Evolutionary conservation across 2,797 vertebrate species (phyloP).

Genomic region (Acanthiza pusilla): DNA sequence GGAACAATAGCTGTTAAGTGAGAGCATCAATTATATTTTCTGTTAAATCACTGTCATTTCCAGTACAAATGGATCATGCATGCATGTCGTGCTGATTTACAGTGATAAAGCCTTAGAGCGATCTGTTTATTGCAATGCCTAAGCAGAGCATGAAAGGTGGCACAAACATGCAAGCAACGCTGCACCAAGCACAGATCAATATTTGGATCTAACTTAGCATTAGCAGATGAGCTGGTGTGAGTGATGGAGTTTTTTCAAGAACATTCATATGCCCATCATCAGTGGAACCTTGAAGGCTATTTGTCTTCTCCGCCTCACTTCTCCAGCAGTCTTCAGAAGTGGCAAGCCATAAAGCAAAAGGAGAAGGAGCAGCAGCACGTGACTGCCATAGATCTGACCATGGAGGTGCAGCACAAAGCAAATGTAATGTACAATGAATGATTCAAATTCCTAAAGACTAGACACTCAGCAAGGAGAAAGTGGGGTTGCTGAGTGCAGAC

Average conservation of each 20-base stretch:
- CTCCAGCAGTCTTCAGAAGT: not conserved
- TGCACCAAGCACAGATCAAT: not conserved
- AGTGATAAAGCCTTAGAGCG: not conserved
- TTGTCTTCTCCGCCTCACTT: not conserved
- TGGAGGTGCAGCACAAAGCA: not conserved
- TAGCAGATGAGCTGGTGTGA: not conserved
- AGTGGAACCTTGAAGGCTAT: not conserved
- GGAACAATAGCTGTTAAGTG: not conserved
- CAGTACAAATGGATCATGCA: not conserved
- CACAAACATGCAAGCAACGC: not conserved
- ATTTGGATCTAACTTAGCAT: not conserved
- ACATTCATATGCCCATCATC: accelerated
- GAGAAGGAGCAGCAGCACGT: not conserved
- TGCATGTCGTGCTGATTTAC: not conserved
- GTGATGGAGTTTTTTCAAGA: not conserved
- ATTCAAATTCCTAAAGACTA: not conserved
- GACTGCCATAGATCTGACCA: not conserved
- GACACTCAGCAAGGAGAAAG: not conserved
- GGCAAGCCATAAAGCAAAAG: not conserved
- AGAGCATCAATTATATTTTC: slow-evolving; percentile 3
- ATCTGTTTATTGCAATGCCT: not conserved
- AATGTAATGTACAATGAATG: not conserved
- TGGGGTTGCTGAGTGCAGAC: not conserved
- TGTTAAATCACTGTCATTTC: slow-evolving; percentile 7
- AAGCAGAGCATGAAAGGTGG: not conserved